Conservation (phyloP, 1,140 invertebrate species). For the Lepidurus packardi region DNA sequence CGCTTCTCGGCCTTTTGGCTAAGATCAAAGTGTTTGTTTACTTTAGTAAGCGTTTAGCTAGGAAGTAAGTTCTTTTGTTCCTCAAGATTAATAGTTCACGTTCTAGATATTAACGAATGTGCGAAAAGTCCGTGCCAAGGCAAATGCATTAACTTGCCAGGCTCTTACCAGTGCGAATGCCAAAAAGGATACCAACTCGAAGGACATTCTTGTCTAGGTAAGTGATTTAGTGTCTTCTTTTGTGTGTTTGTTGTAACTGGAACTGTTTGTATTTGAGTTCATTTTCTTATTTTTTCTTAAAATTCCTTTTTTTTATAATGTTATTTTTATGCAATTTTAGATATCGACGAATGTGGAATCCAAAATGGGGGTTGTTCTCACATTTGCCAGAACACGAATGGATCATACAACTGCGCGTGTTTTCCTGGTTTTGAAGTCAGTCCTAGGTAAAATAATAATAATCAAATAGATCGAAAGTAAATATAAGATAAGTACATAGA, state of each 20-base stretch:
- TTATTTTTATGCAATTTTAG: slow-evolving; percentile 30
- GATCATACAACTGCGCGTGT: slow-evolving; percentile 38
- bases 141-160: slow-evolving; percentile 83
- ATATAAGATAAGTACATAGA: no score
- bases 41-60: not conserved
- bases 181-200: slow-evolving; percentile 60
- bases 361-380: slow-evolving; percentile 37
- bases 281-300: not conserved
- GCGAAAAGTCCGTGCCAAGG: slow-evolving; percentile 28
- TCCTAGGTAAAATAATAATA: not conserved
- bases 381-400: slow-evolving; percentile 37
- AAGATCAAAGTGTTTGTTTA: no score
- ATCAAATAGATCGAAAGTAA: no score
- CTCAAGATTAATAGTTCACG: not conserved
- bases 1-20: no score
- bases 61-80: not conserved
- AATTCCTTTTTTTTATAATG: slow-evolving; percentile 4
- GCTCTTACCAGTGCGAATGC: slow-evolving; percentile 87
- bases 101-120: slow-evolving; percentile 31
- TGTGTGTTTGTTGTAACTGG: not conserved
- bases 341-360: slow-evolving; percentile 39
- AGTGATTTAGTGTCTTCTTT: not conserved
- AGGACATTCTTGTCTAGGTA: slow-evolving; percentile 28
- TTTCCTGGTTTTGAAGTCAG: slow-evolving; percentile 36
- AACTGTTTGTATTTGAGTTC: not conserved